Base-by-base conservation (phyloP, 2,888 invertebrate species). In the Lasioglossum zephyrum region DNA sequence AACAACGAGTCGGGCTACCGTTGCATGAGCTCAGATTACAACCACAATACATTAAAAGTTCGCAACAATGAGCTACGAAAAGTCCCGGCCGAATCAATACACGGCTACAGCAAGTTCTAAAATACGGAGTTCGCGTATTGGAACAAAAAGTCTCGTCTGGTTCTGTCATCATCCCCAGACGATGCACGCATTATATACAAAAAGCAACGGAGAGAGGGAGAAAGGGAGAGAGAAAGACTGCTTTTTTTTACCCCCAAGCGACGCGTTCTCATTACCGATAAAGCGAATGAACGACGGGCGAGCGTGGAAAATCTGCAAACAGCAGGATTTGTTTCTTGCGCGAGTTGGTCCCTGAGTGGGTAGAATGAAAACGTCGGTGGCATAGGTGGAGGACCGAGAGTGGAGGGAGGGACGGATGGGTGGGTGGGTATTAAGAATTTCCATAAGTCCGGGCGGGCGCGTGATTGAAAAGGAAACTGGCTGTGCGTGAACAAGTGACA, bases 401-500 rank as follows among this genome's bases (percentile, higher is more conserved):
- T 3, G 22, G 22, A 0, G 9, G 36, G 31, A 31, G 31, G 31
- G 31, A 31, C 31, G 31, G 16, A 16, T 1, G 16, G 36, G 18
- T 3, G 66, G 36, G 16, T 1, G 70, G 39, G 47, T 73, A 60
- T 77, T 78, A 83, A 84, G 78, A 75, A 41, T 84, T 26, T 70
- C 18, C 63, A 44, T 22, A 69, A 84, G 73, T n/a, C 74, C 39
- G 5, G 44, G 69, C 18, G 22, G 66, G 1, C 31, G 41, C 18
- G 60, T 77, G 76, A 84, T 82, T 84, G 77, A 83, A 78, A 78
- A 72, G 78, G 70, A 26, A 47, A 11, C 77, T 13, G 70, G 49
- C 49, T 5, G 9, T 26, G 26, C 8, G 60, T 31, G 57, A 36
- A 63, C 47, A 31, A 74, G 49, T 26, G 44, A 41, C 11, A 41